Evolutionary conservation across 2,797 vertebrate genomes (phyloP).

Genomic region (Ciconia nigra): DNA sequence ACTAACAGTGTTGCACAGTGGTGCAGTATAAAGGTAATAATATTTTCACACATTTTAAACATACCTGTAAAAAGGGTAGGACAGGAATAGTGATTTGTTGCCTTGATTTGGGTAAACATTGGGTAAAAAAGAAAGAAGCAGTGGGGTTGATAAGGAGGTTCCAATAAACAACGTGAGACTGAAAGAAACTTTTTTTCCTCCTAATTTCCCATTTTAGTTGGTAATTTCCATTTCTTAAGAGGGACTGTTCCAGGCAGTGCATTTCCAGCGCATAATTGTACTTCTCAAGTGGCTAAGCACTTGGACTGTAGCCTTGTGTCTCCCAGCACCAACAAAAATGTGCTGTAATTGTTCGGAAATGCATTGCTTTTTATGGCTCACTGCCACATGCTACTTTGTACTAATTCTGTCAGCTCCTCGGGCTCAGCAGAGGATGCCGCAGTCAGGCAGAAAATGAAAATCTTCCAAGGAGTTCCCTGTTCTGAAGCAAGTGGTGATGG

Average conservation of each 20-base stretch:
- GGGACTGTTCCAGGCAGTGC: background rate
- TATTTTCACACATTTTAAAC: background rate
- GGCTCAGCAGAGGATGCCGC: background rate
- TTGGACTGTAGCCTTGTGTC: constrained; percentile 15
- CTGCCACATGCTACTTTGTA: constrained; percentile 19
- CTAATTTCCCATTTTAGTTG: background rate
- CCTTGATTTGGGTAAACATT: background rate
- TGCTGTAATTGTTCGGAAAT: background rate
- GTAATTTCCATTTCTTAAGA: background rate
- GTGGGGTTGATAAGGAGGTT: fast-evolving
- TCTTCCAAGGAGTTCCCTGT: constrained; percentile 1
- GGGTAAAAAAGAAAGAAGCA: background rate
- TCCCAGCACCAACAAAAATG: background rate
- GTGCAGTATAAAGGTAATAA: background rate
- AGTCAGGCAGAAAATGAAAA: background rate
- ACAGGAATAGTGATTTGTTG: background rate
- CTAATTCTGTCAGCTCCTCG: background rate
- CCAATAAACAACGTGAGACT: background rate
- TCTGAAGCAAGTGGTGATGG: background rate
- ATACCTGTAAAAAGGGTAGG: background rate
- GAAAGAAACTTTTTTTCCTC: background rate
- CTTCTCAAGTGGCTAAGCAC: background rate
- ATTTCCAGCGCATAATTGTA: background rate
- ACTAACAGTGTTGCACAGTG: background rate
- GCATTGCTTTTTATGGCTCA: background rate